These are phyloP conservation scores for Potorous gilbertii DNA, from an alignment of 2,797 vertebrate species.

Conservation along the genomic window DNA sequence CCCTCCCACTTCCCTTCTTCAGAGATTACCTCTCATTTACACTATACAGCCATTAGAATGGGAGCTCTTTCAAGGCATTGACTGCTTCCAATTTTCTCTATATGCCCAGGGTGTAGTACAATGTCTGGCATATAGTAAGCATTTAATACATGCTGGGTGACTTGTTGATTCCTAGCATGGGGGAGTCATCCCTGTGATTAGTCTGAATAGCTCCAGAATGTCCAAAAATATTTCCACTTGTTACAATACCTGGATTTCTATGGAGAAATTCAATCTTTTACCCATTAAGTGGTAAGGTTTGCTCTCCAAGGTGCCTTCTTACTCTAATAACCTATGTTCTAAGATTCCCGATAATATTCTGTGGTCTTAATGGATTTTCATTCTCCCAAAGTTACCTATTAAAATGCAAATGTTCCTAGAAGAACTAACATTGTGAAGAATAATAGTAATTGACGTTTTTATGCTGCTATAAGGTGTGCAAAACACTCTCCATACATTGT, in stretches of 20 bases:
- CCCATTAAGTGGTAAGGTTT: not conserved
- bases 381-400: not conserved
- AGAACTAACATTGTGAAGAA: not conserved
- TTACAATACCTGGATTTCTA: not conserved
- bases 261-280: not conserved
- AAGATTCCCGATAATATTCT: not conserved
- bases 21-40: not conserved
- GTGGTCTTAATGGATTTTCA: not conserved
- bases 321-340: not conserved
- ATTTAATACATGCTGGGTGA: not conserved
- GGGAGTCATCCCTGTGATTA: not conserved
- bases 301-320: not conserved
- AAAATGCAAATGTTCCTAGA: not conserved
- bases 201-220: not conserved
- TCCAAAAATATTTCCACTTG: not conserved
- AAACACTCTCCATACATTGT: not conserved
- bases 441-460: not conserved
- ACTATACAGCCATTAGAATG: not conserved
- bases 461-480: not conserved
- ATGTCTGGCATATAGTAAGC: not conserved
- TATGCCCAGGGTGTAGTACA: not conserved
- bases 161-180: not conserved
- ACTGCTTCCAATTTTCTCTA: no score
- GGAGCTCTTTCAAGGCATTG: not conserved
- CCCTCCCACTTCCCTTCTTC: not conserved